A percentile compares a stretch with the other conserved stretches of the same genome.
Conservation (phyloP, 2,888 invertebrate genomes). For the Bhutanitis thaidina region DNA sequence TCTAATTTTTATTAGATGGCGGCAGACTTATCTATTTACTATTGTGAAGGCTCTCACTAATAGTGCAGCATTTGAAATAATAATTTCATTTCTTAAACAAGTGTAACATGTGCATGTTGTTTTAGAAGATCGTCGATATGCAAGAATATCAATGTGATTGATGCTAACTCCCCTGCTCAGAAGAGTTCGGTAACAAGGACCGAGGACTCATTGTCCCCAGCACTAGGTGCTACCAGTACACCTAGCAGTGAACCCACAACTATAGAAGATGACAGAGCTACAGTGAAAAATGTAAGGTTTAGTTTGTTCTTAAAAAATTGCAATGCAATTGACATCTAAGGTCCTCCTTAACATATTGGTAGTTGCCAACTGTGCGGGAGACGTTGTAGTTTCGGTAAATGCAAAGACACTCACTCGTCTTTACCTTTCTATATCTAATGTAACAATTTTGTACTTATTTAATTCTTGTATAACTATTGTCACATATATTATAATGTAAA, state of each 20-base stretch:
- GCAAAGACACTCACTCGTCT: too few species aligned
- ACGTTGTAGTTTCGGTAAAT: too few species aligned
- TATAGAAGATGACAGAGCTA: slow-evolving; percentile 53
- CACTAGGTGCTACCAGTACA: slow-evolving; percentile 18
- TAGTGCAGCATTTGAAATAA: background rate
- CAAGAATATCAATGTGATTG: slow-evolving; percentile 51
- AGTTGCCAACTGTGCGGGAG: too few species aligned
- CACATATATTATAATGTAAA: too few species aligned
- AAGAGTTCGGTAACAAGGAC: slow-evolving; percentile 33
- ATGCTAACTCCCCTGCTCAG: slow-evolving; percentile 36
- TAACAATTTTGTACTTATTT: too few species aligned
- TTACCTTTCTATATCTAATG: too few species aligned
- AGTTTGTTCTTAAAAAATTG: background rate
- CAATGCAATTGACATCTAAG: too few species aligned
- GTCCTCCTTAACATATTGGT: too few species aligned
- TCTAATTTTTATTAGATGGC: background rate
- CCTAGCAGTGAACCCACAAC: slow-evolving; percentile 29
- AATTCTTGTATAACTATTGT: too few species aligned
- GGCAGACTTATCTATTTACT: background rate
- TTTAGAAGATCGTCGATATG: slow-evolving; percentile 62
- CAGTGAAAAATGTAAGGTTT: slow-evolving; percentile 59
- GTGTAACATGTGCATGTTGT: slow-evolving; percentile 6
- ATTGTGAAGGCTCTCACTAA: background rate
- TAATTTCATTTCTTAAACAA: background rate
- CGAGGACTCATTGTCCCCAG: slow-evolving; percentile 29